phyloP scores from a whole-genome alignment of 1,140 invertebrate species.

The Teleogryllus occipitalis region DNA sequence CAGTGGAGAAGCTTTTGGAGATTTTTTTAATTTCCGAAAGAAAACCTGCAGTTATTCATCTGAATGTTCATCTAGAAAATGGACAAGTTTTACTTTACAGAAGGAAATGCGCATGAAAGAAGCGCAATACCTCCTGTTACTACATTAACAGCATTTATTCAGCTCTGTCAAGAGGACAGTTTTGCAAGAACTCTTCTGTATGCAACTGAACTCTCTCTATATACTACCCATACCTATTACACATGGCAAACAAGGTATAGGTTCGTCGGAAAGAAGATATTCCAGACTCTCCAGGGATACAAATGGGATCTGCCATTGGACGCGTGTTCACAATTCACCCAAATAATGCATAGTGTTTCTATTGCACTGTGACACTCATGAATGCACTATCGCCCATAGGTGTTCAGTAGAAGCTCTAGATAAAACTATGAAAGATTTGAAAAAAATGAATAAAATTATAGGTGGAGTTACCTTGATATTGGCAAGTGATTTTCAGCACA shows the following conservation, averaged over 20 bases:
- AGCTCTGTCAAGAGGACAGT: constrained; percentile 22
- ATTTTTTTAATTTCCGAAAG: constrained; percentile 37
- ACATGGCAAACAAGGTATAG: constrained; percentile 31
- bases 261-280: constrained; percentile 28
- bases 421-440: too few species aligned
- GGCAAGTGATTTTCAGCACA: too few species aligned
- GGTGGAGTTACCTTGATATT: too few species aligned
- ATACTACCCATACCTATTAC: constrained; percentile 34
- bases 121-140: too few species aligned
- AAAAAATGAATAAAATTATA: too few species aligned
- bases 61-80: constrained; percentile 37
- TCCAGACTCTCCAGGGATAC: constrained; percentile 25
- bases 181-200: constrained; percentile 35
- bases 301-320: constrained; percentile 15
- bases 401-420: too few species aligned
- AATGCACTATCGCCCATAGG: too few species aligned
- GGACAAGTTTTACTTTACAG: constrained; percentile 35
- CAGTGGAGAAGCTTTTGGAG: constrained; percentile 38
- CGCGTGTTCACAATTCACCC: too few species aligned
- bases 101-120: constrained; percentile 24
- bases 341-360: too few species aligned
- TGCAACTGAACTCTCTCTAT: too few species aligned
- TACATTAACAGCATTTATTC: constrained; percentile 34
- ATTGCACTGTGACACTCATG: too few species aligned
- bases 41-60: constrained; percentile 36